Evolutionary conservation across 92 coral and sea anemone species (phyloP), one percentile per base, ranked within the genome.

Genomic region (Parazoanthus darwini): DNA sequence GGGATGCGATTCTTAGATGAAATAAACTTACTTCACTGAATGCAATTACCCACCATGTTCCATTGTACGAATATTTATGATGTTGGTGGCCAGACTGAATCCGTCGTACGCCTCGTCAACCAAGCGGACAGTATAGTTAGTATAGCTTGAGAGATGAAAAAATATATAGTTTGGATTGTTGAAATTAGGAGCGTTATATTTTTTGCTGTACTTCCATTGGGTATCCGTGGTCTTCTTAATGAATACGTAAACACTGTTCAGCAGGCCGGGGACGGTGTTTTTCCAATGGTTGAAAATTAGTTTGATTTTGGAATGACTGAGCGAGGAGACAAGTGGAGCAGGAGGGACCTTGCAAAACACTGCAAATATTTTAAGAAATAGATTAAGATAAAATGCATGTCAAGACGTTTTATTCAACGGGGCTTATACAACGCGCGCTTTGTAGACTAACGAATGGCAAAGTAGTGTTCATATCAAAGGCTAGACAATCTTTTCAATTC

Each of bases 321-420:
- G n/a, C 20, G 2, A 18, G 4, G 39, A 54, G 14, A 33, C 3
- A 11, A 0, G 26, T 35, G 15, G 16, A 8, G 33, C 48, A 2
- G 85, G 16, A 33, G 85, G 85, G 37, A 5, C 85, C 85, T 33
- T 80, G 85, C 85, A 80, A 36, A 80, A 80, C 73, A 80, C 85
- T 80, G 50, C n/a, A 77, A 80, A 80, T 10, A 54, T 50, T 51
- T 15, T 15, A 5, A 35, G 6, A 35, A 46, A 15, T 8, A 77
- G 20, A 11, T 2, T 54, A 13, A 54, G 59, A 54, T 3, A 54
- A 54, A 20, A 39, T 29, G 0, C 33, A 51, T 51, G 11, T 8
- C 11, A 9, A 44, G 5, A 44, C 8, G 3, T 44, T 44, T 44
- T n/a, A n/a, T n/a, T n/a, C n/a, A n/a, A 46, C 8, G 0, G 51